phyloP scores from a whole-genome alignment of 2,113 vertebrate genomes.

The Mesembrinibis cayennensis region DNA sequence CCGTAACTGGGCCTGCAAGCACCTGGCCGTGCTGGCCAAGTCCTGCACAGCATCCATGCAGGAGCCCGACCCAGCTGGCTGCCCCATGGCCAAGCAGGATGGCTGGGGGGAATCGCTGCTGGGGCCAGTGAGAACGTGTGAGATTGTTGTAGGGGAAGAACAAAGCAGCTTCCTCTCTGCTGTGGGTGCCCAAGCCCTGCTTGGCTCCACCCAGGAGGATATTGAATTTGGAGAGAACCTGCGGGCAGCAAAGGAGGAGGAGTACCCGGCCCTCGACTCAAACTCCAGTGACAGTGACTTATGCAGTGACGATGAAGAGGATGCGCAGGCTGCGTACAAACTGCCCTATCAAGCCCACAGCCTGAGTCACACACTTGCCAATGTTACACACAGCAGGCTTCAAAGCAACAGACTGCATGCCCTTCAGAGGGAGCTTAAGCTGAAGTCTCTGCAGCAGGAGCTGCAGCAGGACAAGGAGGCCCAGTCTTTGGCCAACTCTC shows the following conservation, averaged over 20 bases:
- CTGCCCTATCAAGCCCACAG: constrained; percentile 78
- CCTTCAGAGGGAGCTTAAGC: constrained; percentile 73
- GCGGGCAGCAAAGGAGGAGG: constrained; percentile 64
- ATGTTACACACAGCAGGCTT: constrained; percentile 34
- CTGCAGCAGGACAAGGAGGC: constrained; percentile 84
- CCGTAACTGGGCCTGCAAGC: constrained; percentile 90
- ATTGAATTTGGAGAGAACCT: constrained; percentile 22
- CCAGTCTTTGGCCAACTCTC: constrained; percentile 72
- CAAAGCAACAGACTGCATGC: constrained; percentile 67
- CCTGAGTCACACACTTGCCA: constrained; percentile 76
- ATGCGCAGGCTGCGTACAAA: constrained; percentile 68
- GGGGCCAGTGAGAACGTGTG: constrained; percentile 55
- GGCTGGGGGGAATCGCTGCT: neutral
- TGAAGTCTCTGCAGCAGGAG: constrained; percentile 82
- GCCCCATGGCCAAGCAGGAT: neutral
- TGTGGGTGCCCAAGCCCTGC: neutral
- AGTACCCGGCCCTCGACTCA: constrained; percentile 64
- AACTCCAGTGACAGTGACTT: constrained; percentile 79
- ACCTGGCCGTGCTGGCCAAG: constrained; percentile 80
- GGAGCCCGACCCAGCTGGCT: neutral
- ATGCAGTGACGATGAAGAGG: constrained; percentile 69
- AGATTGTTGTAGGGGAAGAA: constrained; percentile 63
- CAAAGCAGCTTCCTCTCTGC: constrained; percentile 34
- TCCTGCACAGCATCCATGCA: constrained; percentile 59
- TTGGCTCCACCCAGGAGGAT: constrained; percentile 32